Conservation (phyloP, 2,888 invertebrate genomes). For the Octonoba sinensis region DNA sequence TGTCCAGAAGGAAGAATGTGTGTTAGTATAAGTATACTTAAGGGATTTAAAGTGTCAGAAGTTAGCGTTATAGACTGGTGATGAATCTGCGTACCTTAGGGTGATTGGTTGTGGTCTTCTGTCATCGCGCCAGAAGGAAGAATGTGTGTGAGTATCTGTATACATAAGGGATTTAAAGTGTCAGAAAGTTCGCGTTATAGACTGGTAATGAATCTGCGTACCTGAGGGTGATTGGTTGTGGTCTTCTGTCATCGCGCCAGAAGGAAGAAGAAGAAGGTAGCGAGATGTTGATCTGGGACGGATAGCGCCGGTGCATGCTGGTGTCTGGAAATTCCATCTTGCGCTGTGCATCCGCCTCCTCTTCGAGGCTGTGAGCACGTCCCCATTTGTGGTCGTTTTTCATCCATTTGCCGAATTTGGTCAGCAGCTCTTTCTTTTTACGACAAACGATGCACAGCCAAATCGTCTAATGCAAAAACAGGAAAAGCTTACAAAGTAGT, state of each 20-base stretch:
- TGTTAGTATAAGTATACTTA: too few relatives aligned
- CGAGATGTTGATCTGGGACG: conserved; percentile 49
- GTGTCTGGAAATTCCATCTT: conserved; percentile 2
- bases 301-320: conserved; percentile 22
- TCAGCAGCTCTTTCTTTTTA: conserved; percentile 97
- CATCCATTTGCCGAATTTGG: conserved; percentile 99
- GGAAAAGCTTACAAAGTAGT: background rate
- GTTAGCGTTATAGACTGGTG: too few relatives aligned
- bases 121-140: too few relatives aligned
- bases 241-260: conserved; percentile 31
- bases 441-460: conserved; percentile 99
- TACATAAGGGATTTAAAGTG: too few relatives aligned
- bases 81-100: conserved; percentile 36
- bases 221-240: conserved; percentile 24
- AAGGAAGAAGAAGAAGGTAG: conserved; percentile 25
- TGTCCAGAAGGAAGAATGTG: too few relatives aligned
- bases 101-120: too few relatives aligned
- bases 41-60: too few relatives aligned
- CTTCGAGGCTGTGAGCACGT: conserved; percentile 42
- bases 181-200: too few relatives aligned
- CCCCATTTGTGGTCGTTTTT: conserved; percentile 37
- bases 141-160: too few relatives aligned
- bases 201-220: too few relatives aligned
- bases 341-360: conserved; percentile 27
- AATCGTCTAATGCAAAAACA: conserved; percentile 83